Base-by-base conservation (phyloP, 2,113 vertebrate species). In the Phodopus roborovskii region DNA sequence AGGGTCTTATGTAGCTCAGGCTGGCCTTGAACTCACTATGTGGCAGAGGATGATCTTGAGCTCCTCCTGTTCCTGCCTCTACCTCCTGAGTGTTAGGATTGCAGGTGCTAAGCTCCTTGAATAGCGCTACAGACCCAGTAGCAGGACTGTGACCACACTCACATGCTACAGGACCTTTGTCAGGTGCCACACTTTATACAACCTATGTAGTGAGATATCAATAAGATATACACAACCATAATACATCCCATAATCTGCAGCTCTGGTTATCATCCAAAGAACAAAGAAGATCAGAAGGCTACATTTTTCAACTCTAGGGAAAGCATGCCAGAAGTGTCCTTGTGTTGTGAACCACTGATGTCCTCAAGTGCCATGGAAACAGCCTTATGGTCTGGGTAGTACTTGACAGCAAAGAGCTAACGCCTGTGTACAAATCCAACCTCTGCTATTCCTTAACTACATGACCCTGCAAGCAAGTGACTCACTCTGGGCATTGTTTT, bases 81-180 rank as follows among this genome's bases (percentile, higher is more conserved):
- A 13, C 36, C 36, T 82, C 33, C 53, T 33, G 33, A 53, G 64
- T 70, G 45, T 45, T n/a, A 5, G 64, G 64, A 13, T 36, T 36
- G 24, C 30, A 68, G 42, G 15, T 48, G 28, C 68, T 74, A 5
- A 50, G 71, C 17, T 71, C 82, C 88, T 13, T 62, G 22, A 92
- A 56, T 6, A 62, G 36, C 20, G 70, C 77, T 10, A 62, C 4
- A 87, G 66, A 70, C 19, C 19, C 28, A 7, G 4, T 17, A 45
- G 22, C 0, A 22, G 87, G 45, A 4, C 36, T 1, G 0, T 1
- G 17, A 15, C 71, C 30, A 81, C 28, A 3, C 19, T 20, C 50
- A 0, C 5, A 6, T 9, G 33, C 86, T 42, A 13, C 0, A 13
- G 13, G n/a, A n/a, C 36, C 36, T 58, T 70, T 85, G 20, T 26